A percentile compares a stretch with the other conserved stretches of the same genome.
Evolutionary conservation across 1,140 invertebrate species (phyloP).

Genomic region (Brachionus rubens): DNA sequence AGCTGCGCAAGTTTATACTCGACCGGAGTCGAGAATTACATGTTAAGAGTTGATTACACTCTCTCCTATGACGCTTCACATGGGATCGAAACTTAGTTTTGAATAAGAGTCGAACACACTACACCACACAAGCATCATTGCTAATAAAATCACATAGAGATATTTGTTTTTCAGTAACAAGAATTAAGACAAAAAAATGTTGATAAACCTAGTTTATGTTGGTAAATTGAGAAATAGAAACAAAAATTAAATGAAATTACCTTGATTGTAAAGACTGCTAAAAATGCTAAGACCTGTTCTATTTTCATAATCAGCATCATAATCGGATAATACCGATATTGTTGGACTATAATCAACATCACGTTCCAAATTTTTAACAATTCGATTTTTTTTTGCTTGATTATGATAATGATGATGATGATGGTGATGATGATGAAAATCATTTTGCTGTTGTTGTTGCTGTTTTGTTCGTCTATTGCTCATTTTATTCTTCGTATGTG

Average conservation of each 20-base stretch:
- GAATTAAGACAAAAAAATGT: no score
- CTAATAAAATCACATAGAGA: no score
- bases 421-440: neutral
- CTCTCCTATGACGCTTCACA: no score
- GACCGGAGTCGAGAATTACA: no score
- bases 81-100: no score
- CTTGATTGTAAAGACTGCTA: conserved; percentile 35
- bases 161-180: no score
- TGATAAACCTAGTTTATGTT: no score
- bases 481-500: conserved; percentile 5
- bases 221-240: neutral
- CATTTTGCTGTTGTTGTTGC: no score
- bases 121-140: no score
- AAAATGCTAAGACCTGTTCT: neutral
- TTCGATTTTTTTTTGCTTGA: neutral
- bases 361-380: neutral
- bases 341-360: neutral
- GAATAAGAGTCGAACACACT: no score
- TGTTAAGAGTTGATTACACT: no score
- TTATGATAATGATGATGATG: conserved; percentile 16
- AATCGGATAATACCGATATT: neutral
- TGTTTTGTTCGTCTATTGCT: neutral
- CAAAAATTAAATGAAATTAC: neutral
- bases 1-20: no score
- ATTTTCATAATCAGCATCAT: neutral